phyloP scores from a whole-genome alignment of 1,140 invertebrate genomes.

The Apis mellifera region DNA sequence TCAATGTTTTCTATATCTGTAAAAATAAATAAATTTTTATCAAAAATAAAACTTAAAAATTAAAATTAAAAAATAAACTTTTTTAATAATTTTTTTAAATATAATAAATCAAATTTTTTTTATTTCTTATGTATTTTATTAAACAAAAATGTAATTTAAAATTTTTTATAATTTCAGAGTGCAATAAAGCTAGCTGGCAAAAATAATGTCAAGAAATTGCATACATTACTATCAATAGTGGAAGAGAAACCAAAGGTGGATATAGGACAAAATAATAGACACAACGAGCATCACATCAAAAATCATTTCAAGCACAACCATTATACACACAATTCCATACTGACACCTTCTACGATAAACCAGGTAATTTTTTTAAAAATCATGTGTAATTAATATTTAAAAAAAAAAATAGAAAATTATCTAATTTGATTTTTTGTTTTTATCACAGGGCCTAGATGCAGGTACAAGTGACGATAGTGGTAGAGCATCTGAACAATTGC shows the following conservation, averaged over 20 bases:
- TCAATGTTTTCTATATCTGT: neutral
- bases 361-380: slow-evolving; percentile 69
- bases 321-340: slow-evolving; percentile 80
- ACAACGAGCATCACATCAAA: slow-evolving; percentile 81
- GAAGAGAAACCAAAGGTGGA: slow-evolving; percentile 84
- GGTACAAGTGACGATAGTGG: slow-evolving; percentile 90
- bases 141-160: neutral
- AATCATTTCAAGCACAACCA: slow-evolving; percentile 80
- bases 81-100: neutral
- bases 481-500: slow-evolving; percentile 88
- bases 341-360: slow-evolving; percentile 79
- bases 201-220: slow-evolving; percentile 83
- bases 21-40: neutral
- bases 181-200: slow-evolving; percentile 84
- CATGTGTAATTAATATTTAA: neutral
- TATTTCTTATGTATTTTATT: neutral
- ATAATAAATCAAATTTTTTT: neutral
- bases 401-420: neutral
- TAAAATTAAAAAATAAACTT: neutral
- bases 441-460: slow-evolving; percentile 86
- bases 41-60: neutral
- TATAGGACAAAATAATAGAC: slow-evolving; percentile 82
- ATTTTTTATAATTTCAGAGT: slow-evolving; percentile 79
- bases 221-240: slow-evolving; percentile 81
- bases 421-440: neutral